Evolutionary conservation across 2,888 invertebrate species (phyloP), one percentile per base, ranked within the genome.

Genomic region (Ophion obscuratus): DNA sequence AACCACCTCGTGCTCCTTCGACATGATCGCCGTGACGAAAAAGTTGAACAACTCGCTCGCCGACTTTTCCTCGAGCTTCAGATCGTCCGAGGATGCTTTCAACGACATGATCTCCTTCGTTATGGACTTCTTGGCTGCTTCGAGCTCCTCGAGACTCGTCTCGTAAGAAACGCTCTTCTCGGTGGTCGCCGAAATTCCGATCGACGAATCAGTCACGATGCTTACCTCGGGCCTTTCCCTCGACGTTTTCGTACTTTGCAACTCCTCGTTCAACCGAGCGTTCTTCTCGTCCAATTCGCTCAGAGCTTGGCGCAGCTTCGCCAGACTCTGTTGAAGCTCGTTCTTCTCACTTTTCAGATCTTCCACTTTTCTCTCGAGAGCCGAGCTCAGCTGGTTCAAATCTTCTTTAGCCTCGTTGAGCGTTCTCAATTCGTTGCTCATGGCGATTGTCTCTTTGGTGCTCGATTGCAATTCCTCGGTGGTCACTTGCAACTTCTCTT

Each of bases 1-100:
- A 0, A 93, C 86, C 6, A 94, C 83, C 85, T 94, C 93, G 1
- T 88, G 77, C 77, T 94, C 93, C 61, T 92, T 94, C 11, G 88
- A 81, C 81, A 94, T 83, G 4, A 94, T 87, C 0, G 89, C 87
- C 20, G 90, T 89, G 5, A 93, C 31, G n/a, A 94, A 92, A 9
- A 87, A 78, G 4, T 66, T n/a, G 47, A 93, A 91, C 3, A 93
- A 85, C 14, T 92, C 91, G 17, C 84, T 86, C 6, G 90, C 86
- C 4, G 90, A 87, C 83, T 91, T 91, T 6, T 87, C 78, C 9
- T 88, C 76, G 0, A 64, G 61, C 17, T 88, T 82, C 0, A 81
- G 64, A 44, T 82, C 61, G 0, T 79, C 59, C 67, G 64, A 66
- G n/a, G 24, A 88, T 79, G 20, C 84, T 67, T 92, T 89, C 6